These are phyloP conservation scores for Atractosteus spatula DNA, from an alignment of 2,113 vertebrate genomes.

Conservation along the genomic window DNA sequence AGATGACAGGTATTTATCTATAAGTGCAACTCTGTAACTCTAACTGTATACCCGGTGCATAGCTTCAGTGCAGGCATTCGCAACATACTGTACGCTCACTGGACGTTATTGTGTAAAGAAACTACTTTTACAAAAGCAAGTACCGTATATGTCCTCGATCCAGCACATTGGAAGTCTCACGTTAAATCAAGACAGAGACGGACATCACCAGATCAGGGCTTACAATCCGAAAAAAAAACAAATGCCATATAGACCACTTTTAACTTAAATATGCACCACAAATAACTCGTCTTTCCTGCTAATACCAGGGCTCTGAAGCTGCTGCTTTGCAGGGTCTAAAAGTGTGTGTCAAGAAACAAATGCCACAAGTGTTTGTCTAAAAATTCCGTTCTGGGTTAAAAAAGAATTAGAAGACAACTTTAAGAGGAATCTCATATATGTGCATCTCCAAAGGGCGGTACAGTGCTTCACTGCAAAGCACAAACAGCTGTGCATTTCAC, in stretches of 20 bases:
- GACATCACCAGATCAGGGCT: slow-evolving; percentile 17
- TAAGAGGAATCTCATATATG: slow-evolving; percentile 62
- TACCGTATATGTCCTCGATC: too few relatives aligned
- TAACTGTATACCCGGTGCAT: too few relatives aligned
- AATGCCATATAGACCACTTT: slow-evolving; percentile 26
- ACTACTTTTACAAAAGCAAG: too few relatives aligned
- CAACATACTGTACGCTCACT: too few relatives aligned
- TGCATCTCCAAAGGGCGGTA: slow-evolving; percentile 33
- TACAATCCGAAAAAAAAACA: neutral
- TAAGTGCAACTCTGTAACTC: too few relatives aligned
- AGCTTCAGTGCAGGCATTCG: too few relatives aligned
- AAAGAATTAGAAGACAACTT: slow-evolving; percentile 62
- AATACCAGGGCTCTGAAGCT: neutral
- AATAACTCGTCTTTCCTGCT: slow-evolving; percentile 19
- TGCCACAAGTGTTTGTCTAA: slow-evolving; percentile 51
- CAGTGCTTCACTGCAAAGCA: slow-evolving; percentile 35
- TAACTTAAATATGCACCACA: slow-evolving; percentile 33
- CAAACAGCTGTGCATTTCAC: slow-evolving; percentile 54
- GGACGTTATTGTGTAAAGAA: too few relatives aligned
- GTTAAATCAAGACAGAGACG: slow-evolving; percentile 28
- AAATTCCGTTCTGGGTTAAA: slow-evolving; percentile 63
- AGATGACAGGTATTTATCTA: too few relatives aligned
- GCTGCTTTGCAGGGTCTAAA: neutral
- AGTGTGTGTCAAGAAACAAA: slow-evolving; percentile 7
- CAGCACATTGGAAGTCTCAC: slow-evolving; percentile 7